Evolutionary conservation across 2,797 vertebrate genomes (phyloP), one percentile per base, ranked within the genome.

Genomic region (Amazonetta brasiliensis): DNA sequence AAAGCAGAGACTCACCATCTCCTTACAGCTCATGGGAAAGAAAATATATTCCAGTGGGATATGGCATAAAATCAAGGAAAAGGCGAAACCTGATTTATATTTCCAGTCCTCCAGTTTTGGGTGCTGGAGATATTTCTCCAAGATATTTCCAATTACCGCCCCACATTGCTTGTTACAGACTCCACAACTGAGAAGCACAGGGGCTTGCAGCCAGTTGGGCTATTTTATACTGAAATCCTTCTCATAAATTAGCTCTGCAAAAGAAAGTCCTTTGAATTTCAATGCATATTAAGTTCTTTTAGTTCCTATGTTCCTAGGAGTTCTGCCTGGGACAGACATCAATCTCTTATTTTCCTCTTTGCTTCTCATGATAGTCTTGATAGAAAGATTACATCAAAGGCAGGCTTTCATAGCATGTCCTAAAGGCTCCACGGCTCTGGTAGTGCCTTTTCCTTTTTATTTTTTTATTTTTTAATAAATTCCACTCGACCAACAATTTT

Each of bases 221-320:
- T 60, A n/a, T n/a, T 89, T 84, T 44, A 41, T 14, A 33, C 6
- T 62, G 81, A 87, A 94, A 75, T 22, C 33, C 0, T 0, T 20
- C 84, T 78, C 87, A 60, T 78, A 81, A 92, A 91, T 0, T 3
- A 84, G 58, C 74, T 81, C 78, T 68, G 58, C 54, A 75, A 78
- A 81, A 72, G 81, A 43, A 71, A 93, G 74, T 16, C 48, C 54
- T 75, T 87, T 56, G 68, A 83, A 89, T 84, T 87, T 66, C 71
- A 21, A 33, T 0, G 17, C 1, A 6, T 10, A 18, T 37, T 6
- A 37, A 84, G 89, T 28, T 82, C 67, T 72, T 87, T 5, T 5
- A 21, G 59, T 78, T 62, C 52, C 30, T 21, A 1, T 1, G 23
- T 10, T 79, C 63, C 63, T 39, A 25, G 12, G 58, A 78, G 75